Conservation (phyloP, 2,113 vertebrate genomes). For the Hemicordylus capensis region DNA sequence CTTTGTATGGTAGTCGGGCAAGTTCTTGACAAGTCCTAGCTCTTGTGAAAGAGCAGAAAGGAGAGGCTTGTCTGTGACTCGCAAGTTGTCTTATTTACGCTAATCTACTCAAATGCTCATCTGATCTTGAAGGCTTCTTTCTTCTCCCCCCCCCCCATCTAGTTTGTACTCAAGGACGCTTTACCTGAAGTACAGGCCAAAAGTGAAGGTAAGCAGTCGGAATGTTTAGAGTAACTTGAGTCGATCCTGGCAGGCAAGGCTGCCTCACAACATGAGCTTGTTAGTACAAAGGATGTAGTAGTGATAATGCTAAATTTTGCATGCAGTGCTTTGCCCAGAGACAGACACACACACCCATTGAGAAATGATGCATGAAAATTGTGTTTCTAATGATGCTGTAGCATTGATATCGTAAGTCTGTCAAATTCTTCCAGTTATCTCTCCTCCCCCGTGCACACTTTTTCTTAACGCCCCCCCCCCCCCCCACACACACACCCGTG, state of each 20-base stretch:
- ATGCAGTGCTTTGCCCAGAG: not conserved
- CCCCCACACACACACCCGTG: too few relatives aligned
- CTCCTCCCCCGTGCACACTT: not conserved
- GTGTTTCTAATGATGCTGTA: not conserved
- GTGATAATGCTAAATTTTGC: not conserved
- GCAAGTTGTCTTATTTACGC: not conserved
- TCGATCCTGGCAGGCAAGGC: not conserved
- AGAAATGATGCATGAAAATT: not conserved
- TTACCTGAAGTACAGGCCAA: constrained; percentile 93
- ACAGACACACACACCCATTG: not conserved
- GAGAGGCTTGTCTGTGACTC: too few relatives aligned
- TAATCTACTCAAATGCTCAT: not conserved
- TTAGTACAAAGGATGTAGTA: not conserved
- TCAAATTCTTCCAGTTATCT: not conserved
- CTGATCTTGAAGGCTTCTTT: not conserved
- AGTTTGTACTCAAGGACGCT: constrained; percentile 96
- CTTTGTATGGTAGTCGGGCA: not conserved
- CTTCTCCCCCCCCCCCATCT: constrained; percentile 1
- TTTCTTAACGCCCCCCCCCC: too few relatives aligned
- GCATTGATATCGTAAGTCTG: not conserved
- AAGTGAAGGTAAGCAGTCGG: constrained; percentile 86
- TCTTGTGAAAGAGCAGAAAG: not conserved
- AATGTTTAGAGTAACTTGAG: not conserved
- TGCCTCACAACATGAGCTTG: not conserved
- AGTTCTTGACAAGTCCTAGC: not conserved